These are phyloP conservation scores for Chelmon rostratus DNA, from an alignment of 2,797 vertebrate species.

Conservation along the genomic window DNA sequence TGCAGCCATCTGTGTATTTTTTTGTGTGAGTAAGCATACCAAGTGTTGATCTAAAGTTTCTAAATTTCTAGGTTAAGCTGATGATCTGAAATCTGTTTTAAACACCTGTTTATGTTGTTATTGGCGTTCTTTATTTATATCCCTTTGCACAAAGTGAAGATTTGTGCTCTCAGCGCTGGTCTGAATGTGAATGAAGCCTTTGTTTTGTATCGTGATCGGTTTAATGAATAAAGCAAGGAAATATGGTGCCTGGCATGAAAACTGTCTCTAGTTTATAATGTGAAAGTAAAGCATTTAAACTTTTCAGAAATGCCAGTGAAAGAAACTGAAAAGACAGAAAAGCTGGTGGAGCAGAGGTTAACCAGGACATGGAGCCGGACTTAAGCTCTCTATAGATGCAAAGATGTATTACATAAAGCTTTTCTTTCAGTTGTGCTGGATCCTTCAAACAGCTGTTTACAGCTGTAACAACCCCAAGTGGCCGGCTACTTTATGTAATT, in stretches of 20 bases:
- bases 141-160: not conserved
- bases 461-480: slow-evolving; percentile 22
- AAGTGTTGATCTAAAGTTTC: not conserved
- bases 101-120: not conserved
- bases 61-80: not conserved
- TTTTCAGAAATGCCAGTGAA: not conserved
- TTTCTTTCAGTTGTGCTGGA: slow-evolving; percentile 36
- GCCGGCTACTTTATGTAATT: slow-evolving; percentile 39
- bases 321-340: not conserved
- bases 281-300: slow-evolving; percentile 4
- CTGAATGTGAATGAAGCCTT: slow-evolving; percentile 3
- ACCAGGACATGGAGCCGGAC: slow-evolving; percentile 6
- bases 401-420: slow-evolving; percentile 15
- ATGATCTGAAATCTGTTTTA: not conserved
- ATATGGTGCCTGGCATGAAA: slow-evolving; percentile 6
- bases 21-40: not conserved
- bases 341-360: not conserved
- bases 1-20: not conserved
- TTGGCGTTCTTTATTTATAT: not conserved
- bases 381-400: slow-evolving; percentile 10
- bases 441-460: slow-evolving; percentile 47
- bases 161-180: not conserved
- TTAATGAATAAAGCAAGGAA: slow-evolving; percentile 21
- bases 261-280: not conserved
- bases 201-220: not conserved